Percentiles rank a stretch among this genome's conserved stretches.
Conservation (phyloP, 1,140 invertebrate species). For the Lordiphosa clarofinis region DNA sequence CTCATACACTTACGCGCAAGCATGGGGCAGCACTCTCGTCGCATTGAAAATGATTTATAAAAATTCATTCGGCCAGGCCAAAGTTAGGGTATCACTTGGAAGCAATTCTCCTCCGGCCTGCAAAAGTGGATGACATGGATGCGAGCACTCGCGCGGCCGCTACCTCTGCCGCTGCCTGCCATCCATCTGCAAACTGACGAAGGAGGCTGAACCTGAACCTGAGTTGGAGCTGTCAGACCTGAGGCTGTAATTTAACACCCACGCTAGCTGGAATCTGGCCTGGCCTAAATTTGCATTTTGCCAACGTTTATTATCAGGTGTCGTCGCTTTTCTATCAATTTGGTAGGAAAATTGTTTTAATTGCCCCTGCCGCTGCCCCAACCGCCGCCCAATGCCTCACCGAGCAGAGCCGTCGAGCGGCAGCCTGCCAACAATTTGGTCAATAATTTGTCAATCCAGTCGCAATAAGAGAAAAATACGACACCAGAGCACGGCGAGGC, state of each 20-base stretch:
- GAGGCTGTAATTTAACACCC: constrained; percentile 70
- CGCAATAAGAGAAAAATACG: background rate
- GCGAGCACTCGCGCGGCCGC: constrained; percentile 16
- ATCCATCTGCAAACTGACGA: constrained; percentile 28
- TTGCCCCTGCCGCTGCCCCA: constrained; percentile 15
- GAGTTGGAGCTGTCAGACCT: constrained; percentile 31
- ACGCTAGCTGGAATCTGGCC: constrained; percentile 41
- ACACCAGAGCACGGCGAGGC: constrained; percentile 2
- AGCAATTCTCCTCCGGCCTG: constrained; percentile 21
- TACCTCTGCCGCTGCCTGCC: constrained; percentile 30
- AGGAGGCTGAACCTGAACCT: constrained; percentile 38
- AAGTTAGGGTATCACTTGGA: background rate
- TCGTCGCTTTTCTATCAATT: constrained; percentile 57
- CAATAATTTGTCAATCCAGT: constrained; percentile 51
- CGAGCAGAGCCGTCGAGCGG: constrained; percentile 17
- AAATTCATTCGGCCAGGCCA: too few species aligned
- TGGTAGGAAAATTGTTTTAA: constrained; percentile 43
- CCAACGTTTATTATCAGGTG: constrained; percentile 50
- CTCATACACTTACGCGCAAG: too few species aligned
- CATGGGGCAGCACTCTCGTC: too few species aligned
- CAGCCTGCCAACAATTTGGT: constrained; percentile 39
- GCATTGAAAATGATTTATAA: too few species aligned
- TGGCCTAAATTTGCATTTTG: constrained; percentile 38
- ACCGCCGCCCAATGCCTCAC: constrained; percentile 1
- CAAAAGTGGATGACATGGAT: constrained; percentile 66